These are phyloP conservation scores for Pogonophryne albipinna DNA, from an alignment of 2,797 vertebrate genomes.

Conservation along the genomic window DNA sequence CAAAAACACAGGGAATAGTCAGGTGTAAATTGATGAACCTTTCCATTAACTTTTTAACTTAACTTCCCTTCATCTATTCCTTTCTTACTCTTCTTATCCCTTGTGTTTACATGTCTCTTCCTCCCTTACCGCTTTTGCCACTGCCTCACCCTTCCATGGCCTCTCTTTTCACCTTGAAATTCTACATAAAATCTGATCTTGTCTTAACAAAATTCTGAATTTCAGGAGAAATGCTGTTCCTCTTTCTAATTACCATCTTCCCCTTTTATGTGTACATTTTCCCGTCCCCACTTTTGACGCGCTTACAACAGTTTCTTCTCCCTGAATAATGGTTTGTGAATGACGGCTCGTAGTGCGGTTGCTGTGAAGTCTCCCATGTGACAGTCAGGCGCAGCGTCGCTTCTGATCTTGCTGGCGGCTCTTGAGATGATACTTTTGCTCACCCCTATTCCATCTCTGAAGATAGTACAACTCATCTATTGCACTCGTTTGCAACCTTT, in stretches of 20 bases:
- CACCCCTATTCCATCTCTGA: conserved; percentile 38
- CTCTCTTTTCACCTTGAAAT: conserved; percentile 38
- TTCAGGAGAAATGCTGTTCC: conserved; percentile 40
- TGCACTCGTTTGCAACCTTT: not conserved
- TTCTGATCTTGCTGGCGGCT: conserved; percentile 58
- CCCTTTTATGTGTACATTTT: conserved; percentile 29
- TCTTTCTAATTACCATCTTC: conserved; percentile 63
- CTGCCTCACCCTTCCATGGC: conserved; percentile 34
- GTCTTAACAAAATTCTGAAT: conserved; percentile 38
- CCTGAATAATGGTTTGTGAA: conserved; percentile 38
- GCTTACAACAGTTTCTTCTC: conserved; percentile 37
- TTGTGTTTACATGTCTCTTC: not conserved
- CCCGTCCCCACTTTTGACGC: conserved; percentile 37
- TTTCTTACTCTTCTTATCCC: not conserved
- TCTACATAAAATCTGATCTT: conserved; percentile 28
- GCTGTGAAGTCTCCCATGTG: conserved; percentile 57
- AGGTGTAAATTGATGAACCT: not conserved
- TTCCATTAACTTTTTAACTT: not conserved
- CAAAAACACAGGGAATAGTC: too few species aligned
- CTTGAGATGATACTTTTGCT: conserved; percentile 58
- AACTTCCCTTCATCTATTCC: not conserved
- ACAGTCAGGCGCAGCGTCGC: conserved; percentile 42
- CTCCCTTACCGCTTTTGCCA: conserved; percentile 1
- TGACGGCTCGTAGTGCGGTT: conserved; percentile 24
- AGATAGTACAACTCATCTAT: conserved; percentile 32